Conservation (phyloP, 2,113 vertebrate species). For the Bujurquina vittata region DNA sequence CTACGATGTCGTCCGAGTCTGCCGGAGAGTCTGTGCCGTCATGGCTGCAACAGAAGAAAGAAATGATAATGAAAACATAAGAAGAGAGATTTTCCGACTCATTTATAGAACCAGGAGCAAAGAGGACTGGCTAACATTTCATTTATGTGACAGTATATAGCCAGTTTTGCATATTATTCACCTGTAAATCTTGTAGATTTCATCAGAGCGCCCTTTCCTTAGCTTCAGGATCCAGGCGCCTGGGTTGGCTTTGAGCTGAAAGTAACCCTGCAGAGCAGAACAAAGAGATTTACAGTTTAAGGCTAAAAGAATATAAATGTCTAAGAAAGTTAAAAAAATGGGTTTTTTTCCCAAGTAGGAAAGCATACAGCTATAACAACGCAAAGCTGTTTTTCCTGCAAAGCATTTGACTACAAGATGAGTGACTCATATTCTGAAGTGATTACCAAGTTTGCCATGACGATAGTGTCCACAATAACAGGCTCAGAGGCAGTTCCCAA, state of each 20-base stretch:
- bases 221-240: slow-evolving; percentile 94
- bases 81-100: background rate
- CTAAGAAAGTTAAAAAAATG: background rate
- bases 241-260: slow-evolving; percentile 97
- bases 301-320: background rate
- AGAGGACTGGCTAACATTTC: background rate
- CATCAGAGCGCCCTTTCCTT: slow-evolving; percentile 95
- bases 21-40: slow-evolving; percentile 95
- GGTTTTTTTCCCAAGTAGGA: background rate
- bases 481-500: slow-evolving; percentile 88
- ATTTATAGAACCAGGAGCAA: background rate
- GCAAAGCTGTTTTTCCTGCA: background rate
- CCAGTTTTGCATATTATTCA: slow-evolving; percentile 42
- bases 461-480: slow-evolving; percentile 93
- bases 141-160: background rate
- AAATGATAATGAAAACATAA: background rate
- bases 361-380: background rate
- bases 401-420: no score
- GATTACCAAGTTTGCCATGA: slow-evolving; percentile 96
- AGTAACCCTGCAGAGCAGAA: slow-evolving; percentile 87
- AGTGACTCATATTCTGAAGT: background rate
- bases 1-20: slow-evolving; percentile 88
- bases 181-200: slow-evolving; percentile 99
- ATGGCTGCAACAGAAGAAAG: slow-evolving; percentile 80
- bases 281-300: background rate